Conservation (phyloP, 2,113 vertebrate genomes). For the Notechis scutatus region DNA sequence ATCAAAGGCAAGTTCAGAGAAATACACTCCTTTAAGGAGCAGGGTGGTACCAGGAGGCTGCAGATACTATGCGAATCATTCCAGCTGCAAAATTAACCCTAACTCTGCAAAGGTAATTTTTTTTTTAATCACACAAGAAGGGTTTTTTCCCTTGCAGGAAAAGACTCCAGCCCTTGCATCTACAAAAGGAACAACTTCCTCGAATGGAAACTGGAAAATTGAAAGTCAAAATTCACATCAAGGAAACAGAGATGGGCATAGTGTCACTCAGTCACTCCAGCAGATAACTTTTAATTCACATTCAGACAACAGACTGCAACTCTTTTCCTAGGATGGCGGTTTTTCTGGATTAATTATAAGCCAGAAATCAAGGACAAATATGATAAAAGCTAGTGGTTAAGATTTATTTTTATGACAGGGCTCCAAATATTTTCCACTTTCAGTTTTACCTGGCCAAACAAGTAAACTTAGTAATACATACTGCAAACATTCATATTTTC, state of each 20-base stretch:
- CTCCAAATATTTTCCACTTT: background rate
- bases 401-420: background rate
- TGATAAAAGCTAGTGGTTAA: background rate
- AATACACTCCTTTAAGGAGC: constrained; percentile 37
- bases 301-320: background rate
- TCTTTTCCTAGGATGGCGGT: background rate
- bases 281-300: background rate
- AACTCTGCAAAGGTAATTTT: background rate
- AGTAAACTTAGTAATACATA: background rate
- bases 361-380: background rate
- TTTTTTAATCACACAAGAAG: background rate
- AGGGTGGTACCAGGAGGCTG: background rate
- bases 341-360: background rate
- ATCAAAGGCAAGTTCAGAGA: constrained; percentile 52
- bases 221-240: background rate
- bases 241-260: background rate
- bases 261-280: background rate
- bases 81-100: background rate
- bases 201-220: background rate
- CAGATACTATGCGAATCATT: constrained; percentile 9
- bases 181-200: background rate
- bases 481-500: background rate
- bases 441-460: background rate
- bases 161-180: background rate
- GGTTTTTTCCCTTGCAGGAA: background rate